Percentiles rank a stretch among this genome's conserved stretches.
These are phyloP conservation scores for Mormyrus proboscirostris DNA, from an alignment of 2,797 vertebrate species.

Conservation along the genomic window DNA sequence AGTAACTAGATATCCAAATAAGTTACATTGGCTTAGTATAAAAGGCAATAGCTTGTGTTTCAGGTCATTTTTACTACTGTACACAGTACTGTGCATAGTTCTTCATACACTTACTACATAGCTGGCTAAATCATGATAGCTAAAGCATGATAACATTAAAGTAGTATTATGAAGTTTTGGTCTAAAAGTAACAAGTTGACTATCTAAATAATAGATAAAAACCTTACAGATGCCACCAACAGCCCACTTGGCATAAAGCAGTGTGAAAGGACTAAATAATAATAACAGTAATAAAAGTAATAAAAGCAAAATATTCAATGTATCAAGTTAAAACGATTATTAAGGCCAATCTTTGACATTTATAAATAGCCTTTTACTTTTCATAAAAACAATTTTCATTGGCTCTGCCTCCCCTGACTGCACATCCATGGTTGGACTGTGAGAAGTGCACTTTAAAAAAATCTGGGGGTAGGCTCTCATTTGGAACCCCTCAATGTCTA, in stretches of 20 bases:
- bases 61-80: background rate
- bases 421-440: background rate
- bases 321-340: background rate
- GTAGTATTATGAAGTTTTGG: background rate
- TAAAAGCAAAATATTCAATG: background rate
- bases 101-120: background rate
- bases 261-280: background rate
- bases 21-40: background rate
- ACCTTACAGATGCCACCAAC: background rate
- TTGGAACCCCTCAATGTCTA: background rate
- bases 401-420: background rate
- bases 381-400: background rate
- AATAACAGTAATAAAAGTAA: background rate
- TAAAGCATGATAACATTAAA: background rate
- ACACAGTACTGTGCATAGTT: background rate
- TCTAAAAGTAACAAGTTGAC: background rate
- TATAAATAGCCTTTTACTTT: background rate
- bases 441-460: background rate
- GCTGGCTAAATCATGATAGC: background rate
- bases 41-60: background rate
- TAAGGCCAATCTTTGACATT: background rate
- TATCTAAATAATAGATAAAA: background rate
- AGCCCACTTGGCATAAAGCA: background rate
- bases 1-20: background rate
- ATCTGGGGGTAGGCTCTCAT: background rate